Percentiles rank a stretch among this genome's conserved stretches.
Evolutionary conservation across 2,797 vertebrate species (phyloP).

Genomic region (Okamejei kenojei): DNA sequence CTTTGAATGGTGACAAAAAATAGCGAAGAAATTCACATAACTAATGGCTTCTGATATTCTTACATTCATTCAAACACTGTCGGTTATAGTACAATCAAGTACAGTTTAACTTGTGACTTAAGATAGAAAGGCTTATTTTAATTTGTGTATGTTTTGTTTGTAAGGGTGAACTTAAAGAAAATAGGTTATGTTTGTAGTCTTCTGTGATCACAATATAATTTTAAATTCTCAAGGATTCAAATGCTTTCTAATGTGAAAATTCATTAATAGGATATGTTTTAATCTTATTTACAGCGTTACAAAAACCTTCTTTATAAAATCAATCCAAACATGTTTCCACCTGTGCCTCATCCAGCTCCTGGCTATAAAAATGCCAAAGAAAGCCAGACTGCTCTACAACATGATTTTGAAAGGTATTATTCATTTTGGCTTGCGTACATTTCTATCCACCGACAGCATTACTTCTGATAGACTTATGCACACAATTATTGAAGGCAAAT

Average conservation of each 20-base stretch:
- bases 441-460: not conserved
- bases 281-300: constrained; percentile 47
- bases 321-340: constrained; percentile 49
- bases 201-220: not conserved
- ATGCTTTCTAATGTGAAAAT: not conserved
- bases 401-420: not conserved
- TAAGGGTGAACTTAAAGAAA: not conserved
- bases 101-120: not conserved
- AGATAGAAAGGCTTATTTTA: not conserved
- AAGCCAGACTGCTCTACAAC: not conserved
- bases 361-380: not conserved
- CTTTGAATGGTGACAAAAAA: not conserved
- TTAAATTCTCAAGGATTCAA: not conserved
- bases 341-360: not conserved
- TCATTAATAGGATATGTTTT: constrained; percentile 31
- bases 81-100: not conserved
- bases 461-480: not conserved
- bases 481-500: not conserved
- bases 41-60: not conserved
- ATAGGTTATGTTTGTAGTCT: not conserved
- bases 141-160: not conserved
- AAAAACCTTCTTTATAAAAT: constrained; percentile 51
- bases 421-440: not conserved
- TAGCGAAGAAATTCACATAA: not conserved
- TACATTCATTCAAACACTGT: not conserved